Evolutionary conservation across 2,797 vertebrate species (phyloP).

Genomic region (Chiloscyllium punctatum): DNA sequence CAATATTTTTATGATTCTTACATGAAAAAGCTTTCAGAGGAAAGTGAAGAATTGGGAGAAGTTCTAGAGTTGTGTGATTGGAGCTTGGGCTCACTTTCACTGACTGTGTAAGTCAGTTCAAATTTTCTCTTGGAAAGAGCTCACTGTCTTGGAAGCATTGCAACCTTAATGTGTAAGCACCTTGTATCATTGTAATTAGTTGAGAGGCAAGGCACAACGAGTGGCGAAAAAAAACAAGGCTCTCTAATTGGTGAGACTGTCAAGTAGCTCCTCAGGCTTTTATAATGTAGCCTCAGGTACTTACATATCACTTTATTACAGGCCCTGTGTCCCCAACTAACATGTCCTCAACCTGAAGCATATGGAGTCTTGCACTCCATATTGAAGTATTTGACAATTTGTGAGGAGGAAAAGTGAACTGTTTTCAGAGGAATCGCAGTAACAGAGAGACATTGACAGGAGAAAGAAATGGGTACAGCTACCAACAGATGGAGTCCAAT

Average conservation of each 20-base stretch:
- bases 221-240: background rate
- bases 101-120: background rate
- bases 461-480: background rate
- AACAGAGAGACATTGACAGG: background rate
- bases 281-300: background rate
- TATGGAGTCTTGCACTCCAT: background rate
- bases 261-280: background rate
- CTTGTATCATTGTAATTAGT: background rate
- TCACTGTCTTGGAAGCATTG: background rate
- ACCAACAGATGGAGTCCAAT: background rate
- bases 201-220: background rate
- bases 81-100: too few relatives aligned
- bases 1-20: background rate
- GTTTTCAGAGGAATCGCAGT: background rate
- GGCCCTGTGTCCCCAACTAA: background rate
- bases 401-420: background rate
- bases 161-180: background rate
- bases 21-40: too few relatives aligned
- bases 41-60: too few relatives aligned
- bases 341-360: background rate
- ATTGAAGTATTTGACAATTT: background rate
- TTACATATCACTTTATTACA: background rate
- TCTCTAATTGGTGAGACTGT: background rate
- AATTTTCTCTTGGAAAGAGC: background rate
- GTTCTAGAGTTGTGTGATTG: too few relatives aligned